These are phyloP conservation scores for Hyposmocoma kahamanoa DNA, from an alignment of 1,140 invertebrate genomes.

Conservation along the genomic window DNA sequence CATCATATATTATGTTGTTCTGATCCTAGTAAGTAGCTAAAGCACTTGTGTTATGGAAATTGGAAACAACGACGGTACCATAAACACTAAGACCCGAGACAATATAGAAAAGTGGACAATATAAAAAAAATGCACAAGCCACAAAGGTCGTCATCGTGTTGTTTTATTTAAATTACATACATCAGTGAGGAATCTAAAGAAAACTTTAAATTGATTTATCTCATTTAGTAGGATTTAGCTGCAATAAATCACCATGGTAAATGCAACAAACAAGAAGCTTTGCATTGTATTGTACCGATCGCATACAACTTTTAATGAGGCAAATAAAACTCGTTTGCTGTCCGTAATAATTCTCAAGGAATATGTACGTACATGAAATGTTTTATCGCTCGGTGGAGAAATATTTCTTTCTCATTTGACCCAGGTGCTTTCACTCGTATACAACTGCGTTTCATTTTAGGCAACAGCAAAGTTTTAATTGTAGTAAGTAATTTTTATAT, in stretches of 20 bases:
- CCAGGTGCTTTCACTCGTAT: background rate
- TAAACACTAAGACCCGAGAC: no score
- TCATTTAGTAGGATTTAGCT: no score
- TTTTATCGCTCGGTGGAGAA: no score
- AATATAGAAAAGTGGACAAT: no score
- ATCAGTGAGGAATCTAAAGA: background rate
- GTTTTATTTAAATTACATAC: background rate
- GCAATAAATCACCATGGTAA: no score
- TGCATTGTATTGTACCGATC: slow-evolving; percentile 7
- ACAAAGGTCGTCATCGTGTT: no score
- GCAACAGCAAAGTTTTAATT: background rate
- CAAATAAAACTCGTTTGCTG: background rate
- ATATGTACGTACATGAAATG: background rate
- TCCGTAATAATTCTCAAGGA: background rate
- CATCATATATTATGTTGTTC: no score
- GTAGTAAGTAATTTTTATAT: background rate
- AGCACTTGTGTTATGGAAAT: no score
- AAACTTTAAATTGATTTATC: background rate
- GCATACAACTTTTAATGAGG: slow-evolving; percentile 43
- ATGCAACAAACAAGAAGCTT: background rate
- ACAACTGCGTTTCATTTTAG: background rate
- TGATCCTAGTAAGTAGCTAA: no score
- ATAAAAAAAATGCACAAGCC: no score
- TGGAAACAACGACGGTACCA: no score
- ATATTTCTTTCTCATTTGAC: no score